These are phyloP conservation scores for Macrochelys suwanniensis DNA, from an alignment of 2,797 vertebrate genomes.

Conservation along the genomic window DNA sequence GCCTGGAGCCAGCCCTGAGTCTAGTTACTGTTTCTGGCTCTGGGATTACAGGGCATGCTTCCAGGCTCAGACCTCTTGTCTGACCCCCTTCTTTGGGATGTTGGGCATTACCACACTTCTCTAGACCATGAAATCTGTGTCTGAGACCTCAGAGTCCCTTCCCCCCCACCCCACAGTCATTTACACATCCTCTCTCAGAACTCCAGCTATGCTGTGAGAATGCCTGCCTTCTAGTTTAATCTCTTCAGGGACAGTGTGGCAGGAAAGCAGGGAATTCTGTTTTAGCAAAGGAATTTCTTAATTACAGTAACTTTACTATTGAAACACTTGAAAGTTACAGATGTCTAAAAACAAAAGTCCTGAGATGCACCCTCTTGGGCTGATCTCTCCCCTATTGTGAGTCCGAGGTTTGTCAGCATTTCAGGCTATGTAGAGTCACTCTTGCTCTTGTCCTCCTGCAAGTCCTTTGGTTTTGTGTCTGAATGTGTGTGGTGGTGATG, in stretches of 20 bases:
- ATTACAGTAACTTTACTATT: not conserved
- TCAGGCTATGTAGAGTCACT: not conserved
- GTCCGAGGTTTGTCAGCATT: not conserved
- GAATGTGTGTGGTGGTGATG: not conserved
- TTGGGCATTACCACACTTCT: not conserved
- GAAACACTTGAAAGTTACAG: not conserved
- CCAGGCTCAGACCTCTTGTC: too few species aligned
- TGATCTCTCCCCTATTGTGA: not conserved
- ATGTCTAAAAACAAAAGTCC: not conserved
- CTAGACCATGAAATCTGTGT: not conserved
- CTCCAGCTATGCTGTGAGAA: fast-evolving
- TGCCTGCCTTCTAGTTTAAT: not conserved
- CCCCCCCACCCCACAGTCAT: too few species aligned
- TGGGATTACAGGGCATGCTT: not conserved
- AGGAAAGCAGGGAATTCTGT: too few species aligned
- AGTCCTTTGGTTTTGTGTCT: too few species aligned
- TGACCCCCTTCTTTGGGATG: too few species aligned
- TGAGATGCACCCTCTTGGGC: fast-evolving
- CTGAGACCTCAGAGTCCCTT: not conserved
- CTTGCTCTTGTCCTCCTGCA: not conserved
- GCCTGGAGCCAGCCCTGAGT: not conserved
- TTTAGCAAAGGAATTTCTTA: not conserved
- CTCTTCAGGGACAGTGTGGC: too few species aligned
- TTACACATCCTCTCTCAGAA: too few species aligned
- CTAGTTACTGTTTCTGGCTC: not conserved